Conservation (phyloP, 2,797 vertebrate species). For the Orestias chungarensis region DNA sequence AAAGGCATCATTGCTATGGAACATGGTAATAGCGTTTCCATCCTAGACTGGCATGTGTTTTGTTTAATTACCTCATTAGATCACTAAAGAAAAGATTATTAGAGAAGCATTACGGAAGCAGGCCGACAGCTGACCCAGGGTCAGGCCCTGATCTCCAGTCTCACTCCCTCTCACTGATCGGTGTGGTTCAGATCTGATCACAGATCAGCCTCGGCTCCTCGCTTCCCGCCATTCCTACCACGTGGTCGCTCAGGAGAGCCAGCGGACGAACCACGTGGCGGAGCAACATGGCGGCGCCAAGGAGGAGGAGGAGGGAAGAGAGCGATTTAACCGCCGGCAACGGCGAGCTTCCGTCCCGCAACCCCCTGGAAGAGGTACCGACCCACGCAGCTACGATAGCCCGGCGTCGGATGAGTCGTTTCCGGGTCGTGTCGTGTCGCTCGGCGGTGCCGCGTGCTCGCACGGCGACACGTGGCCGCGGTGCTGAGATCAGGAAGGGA, state of each 20-base stretch:
- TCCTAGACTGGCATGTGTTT: not conserved
- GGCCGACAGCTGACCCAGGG: slow-evolving; percentile 6
- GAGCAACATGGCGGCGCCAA: slow-evolving; percentile 91
- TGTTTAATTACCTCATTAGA: not conserved
- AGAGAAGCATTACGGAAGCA: not conserved
- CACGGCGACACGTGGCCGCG: slow-evolving; percentile 76
- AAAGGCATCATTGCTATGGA: no score
- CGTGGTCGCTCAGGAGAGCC: slow-evolving; percentile 66
- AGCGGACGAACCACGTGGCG: slow-evolving; percentile 66
- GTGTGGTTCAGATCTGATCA: slow-evolving; percentile 24
- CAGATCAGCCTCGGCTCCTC: slow-evolving; percentile 29
- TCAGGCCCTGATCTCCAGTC: slow-evolving; percentile 15
- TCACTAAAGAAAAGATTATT: no score
- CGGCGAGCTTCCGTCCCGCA: slow-evolving; percentile 43
- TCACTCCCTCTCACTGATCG: accelerated
- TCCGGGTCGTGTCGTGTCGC: not conserved
- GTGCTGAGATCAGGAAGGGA: slow-evolving; percentile 20
- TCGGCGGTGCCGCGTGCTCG: slow-evolving; percentile 47
- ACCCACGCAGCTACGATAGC: not conserved
- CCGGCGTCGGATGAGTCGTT: accelerated
- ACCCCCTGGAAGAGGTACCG: slow-evolving; percentile 64
- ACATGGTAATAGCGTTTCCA: no score
- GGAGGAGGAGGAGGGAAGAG: slow-evolving; percentile 83
- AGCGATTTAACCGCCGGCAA: slow-evolving; percentile 72
- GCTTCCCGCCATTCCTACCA: slow-evolving; percentile 47